Evolutionary conservation across 2,113 vertebrate genomes (phyloP).

Genomic region (Mionectes macconnelli): DNA sequence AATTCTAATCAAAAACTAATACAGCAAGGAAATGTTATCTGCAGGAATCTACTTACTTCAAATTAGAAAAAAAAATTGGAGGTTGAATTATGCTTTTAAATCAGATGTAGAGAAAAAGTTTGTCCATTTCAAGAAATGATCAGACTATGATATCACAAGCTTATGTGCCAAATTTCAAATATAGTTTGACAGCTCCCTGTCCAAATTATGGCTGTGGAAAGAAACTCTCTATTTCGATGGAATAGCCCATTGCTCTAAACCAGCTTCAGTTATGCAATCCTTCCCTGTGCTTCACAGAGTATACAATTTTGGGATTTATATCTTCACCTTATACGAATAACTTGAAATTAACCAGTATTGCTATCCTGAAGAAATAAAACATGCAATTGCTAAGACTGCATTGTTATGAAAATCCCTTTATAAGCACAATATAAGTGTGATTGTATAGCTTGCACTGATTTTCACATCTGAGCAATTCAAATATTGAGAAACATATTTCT

Average conservation of each 20-base stretch:
- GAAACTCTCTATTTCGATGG: not conserved
- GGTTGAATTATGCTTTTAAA: not conserved
- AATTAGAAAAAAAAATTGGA: not conserved
- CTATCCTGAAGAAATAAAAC: constrained; percentile 16
- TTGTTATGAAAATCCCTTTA: constrained; percentile 11
- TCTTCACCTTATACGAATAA: not conserved
- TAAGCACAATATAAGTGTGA: not conserved
- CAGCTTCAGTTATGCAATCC: not conserved
- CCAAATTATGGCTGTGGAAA: not conserved
- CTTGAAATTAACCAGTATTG: not conserved
- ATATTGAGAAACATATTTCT: constrained; percentile 42
- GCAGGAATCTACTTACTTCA: not conserved
- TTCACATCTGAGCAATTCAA: constrained; percentile 39
- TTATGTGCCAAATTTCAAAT: not conserved
- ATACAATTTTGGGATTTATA: not conserved
- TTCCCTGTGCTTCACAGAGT: not conserved
- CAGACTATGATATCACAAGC: not conserved
- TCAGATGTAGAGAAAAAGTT: not conserved
- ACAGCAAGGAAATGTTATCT: not conserved
- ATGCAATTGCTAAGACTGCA: not conserved
- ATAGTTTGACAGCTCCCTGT: not conserved
- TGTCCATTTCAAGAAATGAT: not conserved
- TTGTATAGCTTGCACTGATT: not conserved
- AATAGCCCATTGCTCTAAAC: not conserved
- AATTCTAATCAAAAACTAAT: not conserved